These are phyloP conservation scores for Hydroisotoma schaefferi DNA, from an alignment of 2,888 invertebrate genomes.

Conservation along the genomic window DNA sequence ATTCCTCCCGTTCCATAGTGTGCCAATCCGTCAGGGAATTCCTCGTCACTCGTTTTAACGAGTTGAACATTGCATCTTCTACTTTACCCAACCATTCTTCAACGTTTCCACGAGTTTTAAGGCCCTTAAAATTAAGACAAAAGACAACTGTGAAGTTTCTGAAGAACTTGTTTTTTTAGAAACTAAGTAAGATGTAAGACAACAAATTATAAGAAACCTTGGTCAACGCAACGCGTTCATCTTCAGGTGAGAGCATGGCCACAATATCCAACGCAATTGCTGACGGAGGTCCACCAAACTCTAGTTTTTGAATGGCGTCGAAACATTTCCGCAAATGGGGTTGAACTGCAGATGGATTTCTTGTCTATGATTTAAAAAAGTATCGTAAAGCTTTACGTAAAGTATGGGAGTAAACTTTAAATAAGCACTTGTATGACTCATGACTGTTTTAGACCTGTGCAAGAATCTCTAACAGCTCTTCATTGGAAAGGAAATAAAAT, in stretches of 20 bases:
- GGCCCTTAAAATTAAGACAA: too few species aligned
- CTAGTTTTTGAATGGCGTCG: constrained; percentile 73
- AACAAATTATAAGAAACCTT: too few species aligned
- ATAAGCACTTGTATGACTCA: background rate
- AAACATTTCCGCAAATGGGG: constrained; percentile 87
- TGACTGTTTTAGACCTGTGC: constrained; percentile 65
- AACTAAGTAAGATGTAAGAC: too few species aligned
- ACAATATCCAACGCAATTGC: constrained; percentile 63
- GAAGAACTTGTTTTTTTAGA: too few species aligned
- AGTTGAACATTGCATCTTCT: constrained; percentile 81
- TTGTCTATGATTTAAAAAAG: constrained; percentile 52
- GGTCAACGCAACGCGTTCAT: constrained; percentile 72
- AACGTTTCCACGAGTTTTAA: constrained; percentile 83
- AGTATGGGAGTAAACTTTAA: too few species aligned
- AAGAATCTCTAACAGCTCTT: constrained; percentile 81
- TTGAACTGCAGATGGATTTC: constrained; percentile 84
- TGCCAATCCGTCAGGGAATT: constrained; percentile 66
- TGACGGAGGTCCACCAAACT: constrained; percentile 60
- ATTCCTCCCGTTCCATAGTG: constrained; percentile 63
- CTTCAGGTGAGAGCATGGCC: constrained; percentile 86
- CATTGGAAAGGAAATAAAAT: constrained; percentile 86
- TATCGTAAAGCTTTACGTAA: too few species aligned
- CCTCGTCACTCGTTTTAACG: constrained; percentile 73
- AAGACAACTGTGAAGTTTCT: too few species aligned
- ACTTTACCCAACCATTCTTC: constrained; percentile 91